Conservation (phyloP, 1,140 invertebrate genomes). For the Polyergus mexicanus region DNA sequence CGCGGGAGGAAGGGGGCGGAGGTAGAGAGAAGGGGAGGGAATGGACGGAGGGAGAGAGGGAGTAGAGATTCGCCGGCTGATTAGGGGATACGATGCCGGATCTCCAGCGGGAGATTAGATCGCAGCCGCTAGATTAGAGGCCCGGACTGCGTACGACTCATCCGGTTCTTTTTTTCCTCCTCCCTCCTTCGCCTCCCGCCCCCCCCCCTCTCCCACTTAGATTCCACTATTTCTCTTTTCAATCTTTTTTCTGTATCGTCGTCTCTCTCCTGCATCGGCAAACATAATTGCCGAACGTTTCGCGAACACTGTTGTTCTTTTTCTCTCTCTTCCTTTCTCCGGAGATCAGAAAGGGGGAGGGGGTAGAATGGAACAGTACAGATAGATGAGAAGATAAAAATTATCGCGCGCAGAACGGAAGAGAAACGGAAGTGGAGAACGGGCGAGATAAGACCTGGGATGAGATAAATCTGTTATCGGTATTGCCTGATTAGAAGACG, state of each 20-base stretch:
- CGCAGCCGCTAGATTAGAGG: conserved; percentile 74
- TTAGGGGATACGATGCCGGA: conserved; percentile 83
- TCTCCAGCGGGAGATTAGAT: conserved; percentile 81
- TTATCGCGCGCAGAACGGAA: conserved; percentile 67
- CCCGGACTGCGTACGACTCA: conserved; percentile 74
- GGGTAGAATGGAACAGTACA: too few species aligned
- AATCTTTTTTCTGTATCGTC: conserved; percentile 44
- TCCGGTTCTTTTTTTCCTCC: conserved; percentile 61
- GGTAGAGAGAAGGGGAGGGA: conserved; percentile 19
- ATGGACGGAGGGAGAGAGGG: conserved; percentile 47
- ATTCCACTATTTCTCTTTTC: conserved; percentile 42
- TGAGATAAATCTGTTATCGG: conserved; percentile 54
- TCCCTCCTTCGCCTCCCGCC: conserved; percentile 29
- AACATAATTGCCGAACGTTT: conserved; percentile 81
- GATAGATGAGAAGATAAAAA: conserved; percentile 71
- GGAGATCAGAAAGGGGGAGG: neutral
- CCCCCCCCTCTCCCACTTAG: conserved; percentile 2
- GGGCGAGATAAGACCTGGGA: conserved; percentile 14
- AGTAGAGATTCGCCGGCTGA: conserved; percentile 77
- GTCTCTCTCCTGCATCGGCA: conserved; percentile 41
- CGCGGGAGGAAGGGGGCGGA: neutral
- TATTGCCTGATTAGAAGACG: conserved; percentile 49
- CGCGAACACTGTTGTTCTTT: conserved; percentile 74
- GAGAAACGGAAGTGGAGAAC: conserved; percentile 64
- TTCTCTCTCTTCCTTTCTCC: neutral